Conservation (phyloP, 2,888 invertebrate genomes). For the Drosophila koepferae region DNA sequence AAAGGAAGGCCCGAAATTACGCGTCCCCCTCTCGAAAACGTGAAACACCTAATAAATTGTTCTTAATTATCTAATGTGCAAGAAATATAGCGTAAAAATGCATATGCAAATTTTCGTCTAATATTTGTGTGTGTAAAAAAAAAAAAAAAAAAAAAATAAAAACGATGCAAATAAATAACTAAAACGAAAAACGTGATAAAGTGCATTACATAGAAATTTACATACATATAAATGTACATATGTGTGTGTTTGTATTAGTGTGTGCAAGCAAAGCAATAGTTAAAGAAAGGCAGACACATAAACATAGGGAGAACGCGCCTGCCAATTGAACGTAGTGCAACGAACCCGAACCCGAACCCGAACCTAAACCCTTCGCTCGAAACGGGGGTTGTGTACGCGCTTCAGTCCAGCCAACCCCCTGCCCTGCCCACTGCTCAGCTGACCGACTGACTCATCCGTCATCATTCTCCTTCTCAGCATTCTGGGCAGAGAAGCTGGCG, state of each 20-base stretch:
- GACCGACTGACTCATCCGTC: slow-evolving; percentile 53
- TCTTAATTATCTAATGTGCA: slow-evolving; percentile 25
- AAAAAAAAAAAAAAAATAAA: not conserved
- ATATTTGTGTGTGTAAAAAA: slow-evolving; percentile 33
- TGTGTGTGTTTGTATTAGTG: not conserved
- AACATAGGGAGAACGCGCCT: slow-evolving; percentile 26
- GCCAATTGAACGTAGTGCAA: slow-evolving; percentile 66
- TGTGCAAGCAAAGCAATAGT: slow-evolving; percentile 27
- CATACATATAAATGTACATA: not conserved
- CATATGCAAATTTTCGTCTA: slow-evolving; percentile 36
- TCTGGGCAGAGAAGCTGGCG: slow-evolving; percentile 49
- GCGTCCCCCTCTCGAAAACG: slow-evolving; percentile 23
- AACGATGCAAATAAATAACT: slow-evolving; percentile 39
- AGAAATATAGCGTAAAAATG: slow-evolving; percentile 34
- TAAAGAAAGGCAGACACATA: slow-evolving; percentile 32
- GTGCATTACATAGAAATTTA: slow-evolving; percentile 27
- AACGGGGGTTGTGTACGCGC: slow-evolving; percentile 50
- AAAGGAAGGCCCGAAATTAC: slow-evolving; percentile 14
- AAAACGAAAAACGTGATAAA: slow-evolving; percentile 37
- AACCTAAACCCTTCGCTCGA: slow-evolving; percentile 25
- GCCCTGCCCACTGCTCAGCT: slow-evolving; percentile 32
- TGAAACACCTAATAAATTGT: slow-evolving; percentile 47
- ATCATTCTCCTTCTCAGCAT: slow-evolving; percentile 10
- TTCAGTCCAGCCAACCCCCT: slow-evolving; percentile 32
- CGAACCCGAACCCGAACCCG: slow-evolving; percentile 51